Percentiles rank a stretch among this genome's conserved stretches.
Evolutionary conservation across 2,113 vertebrate genomes (phyloP).

Genomic region (Aphelocoma coerulescens): DNA sequence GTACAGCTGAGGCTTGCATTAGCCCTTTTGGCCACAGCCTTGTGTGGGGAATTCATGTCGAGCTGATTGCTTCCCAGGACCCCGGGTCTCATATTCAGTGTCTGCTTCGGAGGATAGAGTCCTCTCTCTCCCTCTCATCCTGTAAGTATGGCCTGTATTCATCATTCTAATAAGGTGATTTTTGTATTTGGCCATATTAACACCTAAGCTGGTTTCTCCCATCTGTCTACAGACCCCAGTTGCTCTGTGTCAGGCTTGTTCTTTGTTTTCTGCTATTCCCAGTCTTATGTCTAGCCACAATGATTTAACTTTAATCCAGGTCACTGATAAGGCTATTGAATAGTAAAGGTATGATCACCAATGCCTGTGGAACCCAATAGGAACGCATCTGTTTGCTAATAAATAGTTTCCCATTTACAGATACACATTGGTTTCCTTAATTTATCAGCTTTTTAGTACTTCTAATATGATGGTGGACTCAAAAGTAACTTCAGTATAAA

Average conservation of each 20-base stretch:
- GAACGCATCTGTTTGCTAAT: neutral
- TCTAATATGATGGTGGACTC: neutral
- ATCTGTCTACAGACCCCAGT: neutral
- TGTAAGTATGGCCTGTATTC: conserved; percentile 42
- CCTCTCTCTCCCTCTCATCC: conserved; percentile 63
- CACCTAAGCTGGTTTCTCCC: neutral
- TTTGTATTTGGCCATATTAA: neutral
- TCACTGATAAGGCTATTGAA: neutral
- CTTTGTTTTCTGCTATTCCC: neutral
- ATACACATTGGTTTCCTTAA: neutral
- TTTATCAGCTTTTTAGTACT: neutral
- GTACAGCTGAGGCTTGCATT: conserved; percentile 21
- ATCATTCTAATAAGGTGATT: neutral
- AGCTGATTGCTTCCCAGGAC: conserved; percentile 46
- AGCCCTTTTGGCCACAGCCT: conserved; percentile 41
- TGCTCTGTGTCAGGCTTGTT: neutral
- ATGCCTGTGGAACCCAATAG: neutral
- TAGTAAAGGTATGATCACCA: neutral
- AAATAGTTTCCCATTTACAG: neutral
- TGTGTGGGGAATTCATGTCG: conserved; percentile 29
- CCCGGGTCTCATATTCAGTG: neutral
- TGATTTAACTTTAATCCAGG: neutral
- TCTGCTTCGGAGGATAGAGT: conserved; percentile 58
- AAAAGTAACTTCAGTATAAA: neutral
- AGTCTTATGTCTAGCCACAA: neutral